Base-by-base conservation (phyloP, 92 coral and sea anemone genomes). In the Anthopleura xanthogrammica region DNA sequence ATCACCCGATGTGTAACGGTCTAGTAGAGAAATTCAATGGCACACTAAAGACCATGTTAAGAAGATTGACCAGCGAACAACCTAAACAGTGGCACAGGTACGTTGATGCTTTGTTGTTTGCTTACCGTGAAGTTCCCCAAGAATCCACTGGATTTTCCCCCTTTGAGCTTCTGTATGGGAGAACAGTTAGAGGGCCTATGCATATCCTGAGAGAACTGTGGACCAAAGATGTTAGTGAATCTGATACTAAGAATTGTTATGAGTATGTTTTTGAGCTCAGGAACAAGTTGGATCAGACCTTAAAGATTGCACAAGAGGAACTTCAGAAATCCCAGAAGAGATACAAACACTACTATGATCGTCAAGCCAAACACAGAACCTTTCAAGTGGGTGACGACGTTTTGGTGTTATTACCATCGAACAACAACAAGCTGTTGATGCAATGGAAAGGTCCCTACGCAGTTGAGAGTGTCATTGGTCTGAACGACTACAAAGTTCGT, bases 381-480 rank as follows among this genome's bases (percentile, higher is more conserved):
- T 62, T 80, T 62, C 12, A 80, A 20, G 60, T 5, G 3, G 75
- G 83, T 41, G 75, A 60, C 41, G 0, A n/a, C 0, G 95, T 85
- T 20, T 77, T 87, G 23, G 75, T 92, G 20, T 56, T 89, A 10
- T 64, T 86, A 71, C 85, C 86, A 10, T 79, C 90, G 20, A 83
- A 82, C 82, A 76, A 80, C 60, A 83, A 90, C 87, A 86, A 86
- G 86, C 76, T 90, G 4, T 73, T 86, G 39, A 77, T 90, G 90
- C 93, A 86, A 75, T 86, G 93, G 90, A 86, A 86, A 76, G 93
- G 90, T 57, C 90, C 90, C 22, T 88, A 5, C 16, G 19, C 20
- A 36, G 54, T 76, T 9, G 73, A 41, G 1, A 29, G 56, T 14
- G 16, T 77, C 20, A 50, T 50, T 42, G 83, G 87, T 12, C 13